Evolutionary conservation across 2,888 invertebrate genomes (phyloP), one percentile per base, ranked within the genome.

Genomic region (Tachina grossa): DNA sequence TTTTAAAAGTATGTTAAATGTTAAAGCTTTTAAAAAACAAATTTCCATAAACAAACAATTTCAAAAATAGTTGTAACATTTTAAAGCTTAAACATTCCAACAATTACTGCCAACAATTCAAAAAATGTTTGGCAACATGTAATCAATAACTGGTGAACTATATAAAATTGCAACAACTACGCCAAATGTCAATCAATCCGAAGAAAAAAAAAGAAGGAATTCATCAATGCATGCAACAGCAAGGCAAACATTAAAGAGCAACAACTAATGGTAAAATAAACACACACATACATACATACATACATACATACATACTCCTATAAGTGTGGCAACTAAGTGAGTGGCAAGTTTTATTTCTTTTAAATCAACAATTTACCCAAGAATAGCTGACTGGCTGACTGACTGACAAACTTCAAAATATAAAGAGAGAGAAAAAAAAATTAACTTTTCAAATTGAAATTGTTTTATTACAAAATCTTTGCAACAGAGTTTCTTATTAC

Each of bases 151-250:
- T 79, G 65, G 75, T 45, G 65, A 85, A 85, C 22, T 82, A 71
- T 75, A 39, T 55, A 80, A 83, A 82, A 74, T 61, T 74, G 39
- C 68, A 45, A 78, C 78, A 82, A 75, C 22, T 47, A 59, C 53
- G 66, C 71, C 72, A 85, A 85, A 83, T 85, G 85, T 85, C 85
- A 85, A 83, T 85, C 85, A 85, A 79, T 57, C 72, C 4, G 59
- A 51, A 39, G 16, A 45, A 65, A 55, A 66, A 80, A 61, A 68
- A 66, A 39, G 65, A 80, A 82, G 59, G 79, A 71, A 83, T 83
- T 78, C 76, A 72, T 76, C 76, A 85, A 65, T 51, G 69, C 19
- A 65, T 39, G 16, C 43, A 77, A 72, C 69, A 65, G 8, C 31
- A 43, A 59, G 11, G 8, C 53, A 45, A 71, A 63, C 19, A 79